These are phyloP conservation scores for Cygnus olor DNA, from an alignment of 2,797 vertebrate species.

Conservation along the genomic window DNA sequence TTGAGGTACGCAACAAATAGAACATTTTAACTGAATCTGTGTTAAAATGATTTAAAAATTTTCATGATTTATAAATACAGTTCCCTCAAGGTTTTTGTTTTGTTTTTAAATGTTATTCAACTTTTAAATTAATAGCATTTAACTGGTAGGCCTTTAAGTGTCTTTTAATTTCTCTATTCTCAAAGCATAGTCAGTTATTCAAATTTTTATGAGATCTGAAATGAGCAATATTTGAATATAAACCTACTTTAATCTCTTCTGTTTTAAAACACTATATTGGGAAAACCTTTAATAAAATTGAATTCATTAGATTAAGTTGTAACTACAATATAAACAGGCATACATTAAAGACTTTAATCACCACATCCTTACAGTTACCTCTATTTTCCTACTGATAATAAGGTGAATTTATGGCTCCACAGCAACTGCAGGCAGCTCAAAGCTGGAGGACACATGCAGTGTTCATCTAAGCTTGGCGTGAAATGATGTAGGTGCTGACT, in stretches of 20 bases:
- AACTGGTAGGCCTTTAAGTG: background rate
- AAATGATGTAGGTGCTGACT: background rate
- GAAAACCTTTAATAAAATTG: conserved; percentile 35
- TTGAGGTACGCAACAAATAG: background rate
- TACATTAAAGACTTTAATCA: conserved; percentile 21
- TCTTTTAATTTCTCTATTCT: conserved; percentile 33
- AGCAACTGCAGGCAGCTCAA: background rate
- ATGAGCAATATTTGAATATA: conserved; percentile 59
- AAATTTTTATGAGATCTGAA: conserved; percentile 35
- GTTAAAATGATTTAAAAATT: background rate
- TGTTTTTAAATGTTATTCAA: background rate
- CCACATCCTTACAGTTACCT: background rate
- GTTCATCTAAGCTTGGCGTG: background rate
- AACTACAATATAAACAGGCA: conserved; percentile 29
- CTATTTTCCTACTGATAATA: background rate
- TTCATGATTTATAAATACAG: background rate
- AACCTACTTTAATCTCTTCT: conserved; percentile 27
- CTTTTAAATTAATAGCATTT: background rate
- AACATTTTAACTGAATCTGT: background rate
- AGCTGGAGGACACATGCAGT: background rate
- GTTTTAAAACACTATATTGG: conserved; percentile 44
- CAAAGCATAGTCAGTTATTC: conserved; percentile 9
- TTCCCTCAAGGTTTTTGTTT: background rate
- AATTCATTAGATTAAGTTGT: conserved; percentile 36
- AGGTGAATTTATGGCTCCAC: conserved; percentile 1